Base-by-base conservation (phyloP, 2,113 vertebrate species). In the Phrynosoma blainvillii region DNA sequence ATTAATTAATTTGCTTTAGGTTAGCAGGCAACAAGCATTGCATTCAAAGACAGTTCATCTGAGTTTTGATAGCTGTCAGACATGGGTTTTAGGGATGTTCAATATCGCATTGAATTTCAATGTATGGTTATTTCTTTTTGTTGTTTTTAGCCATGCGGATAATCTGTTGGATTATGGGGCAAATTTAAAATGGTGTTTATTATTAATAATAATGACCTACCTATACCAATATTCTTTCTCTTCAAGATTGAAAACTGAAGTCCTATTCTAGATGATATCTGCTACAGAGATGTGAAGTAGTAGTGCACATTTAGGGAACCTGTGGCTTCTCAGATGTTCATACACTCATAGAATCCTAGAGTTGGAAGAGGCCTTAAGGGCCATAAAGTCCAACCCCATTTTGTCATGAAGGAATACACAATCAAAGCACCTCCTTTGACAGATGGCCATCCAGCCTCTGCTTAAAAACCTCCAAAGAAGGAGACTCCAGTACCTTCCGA, bases 1-100 rank as follows among this genome's bases (percentile, higher is more conserved):
- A n/a, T 71, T 83, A 10, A 52, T 83, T 83, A 30, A n/a, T 80
- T 11, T 0, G 10, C 71, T 88, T 30, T 54, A 87, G 84, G 40
- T 73, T 90, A 59, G 78, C 87, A 87, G 47, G 87, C 52, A 68
- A 23, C 71, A 89, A 80, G 79, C 56, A 36, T 89, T 91, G 82
- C 0, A 2, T 78, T 89, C 75, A 62, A 84, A 84, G 30, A 89
- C 92, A 87, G 83, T 36, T 79, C 65, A 83, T 84, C 82, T 88
- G 82, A 52, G 54, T 27, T 1, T 0, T 71, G 40, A 86, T 87
- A 75, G 36, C 42, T 36, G 13, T 2, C 13, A 20, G 30, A 74
- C 11, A 12, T 16, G 18, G 1, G 1, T 11, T 7, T 4, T 56
- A 3, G 30, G n/a, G 56, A 75, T 18, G 52, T 40, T 12, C 23